Conservation (phyloP, 2,113 vertebrate genomes). For the Cyprinodon tularosa region DNA sequence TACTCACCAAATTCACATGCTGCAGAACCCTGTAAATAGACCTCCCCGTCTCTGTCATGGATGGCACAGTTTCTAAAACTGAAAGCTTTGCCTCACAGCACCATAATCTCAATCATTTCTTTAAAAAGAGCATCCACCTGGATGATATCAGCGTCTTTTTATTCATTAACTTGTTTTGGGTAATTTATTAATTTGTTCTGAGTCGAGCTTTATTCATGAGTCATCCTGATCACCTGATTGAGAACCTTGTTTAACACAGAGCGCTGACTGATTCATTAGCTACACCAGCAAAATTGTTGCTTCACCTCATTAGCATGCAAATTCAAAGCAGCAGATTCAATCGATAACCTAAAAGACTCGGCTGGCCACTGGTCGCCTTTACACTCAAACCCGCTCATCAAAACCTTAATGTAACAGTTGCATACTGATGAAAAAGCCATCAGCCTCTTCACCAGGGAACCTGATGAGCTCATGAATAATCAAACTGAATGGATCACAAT, state of each 20-base stretch:
- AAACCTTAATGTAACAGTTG: neutral
- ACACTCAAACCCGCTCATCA: neutral
- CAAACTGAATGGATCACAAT: neutral
- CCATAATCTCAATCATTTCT: neutral
- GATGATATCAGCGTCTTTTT: neutral
- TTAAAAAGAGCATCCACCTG: neutral
- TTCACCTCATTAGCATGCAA: conserved; percentile 3
- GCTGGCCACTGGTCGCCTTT: conserved; percentile 19
- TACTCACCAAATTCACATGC: conserved; percentile 48
- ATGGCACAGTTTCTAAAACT: conserved; percentile 5
- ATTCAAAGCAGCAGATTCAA: conserved; percentile 14
- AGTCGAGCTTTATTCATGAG: conserved; percentile 6
- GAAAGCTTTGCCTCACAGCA: conserved; percentile 6
- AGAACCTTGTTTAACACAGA: conserved; percentile 5
- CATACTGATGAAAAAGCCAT: conserved; percentile 33
- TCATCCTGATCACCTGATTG: conserved; percentile 6
- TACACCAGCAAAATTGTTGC: conserved; percentile 10
- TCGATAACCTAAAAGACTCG: neutral
- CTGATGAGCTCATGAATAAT: conserved; percentile 41
- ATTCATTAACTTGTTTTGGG: conserved; percentile 7
- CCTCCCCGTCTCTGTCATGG: conserved; percentile 15
- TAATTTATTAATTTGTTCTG: conserved; percentile 5
- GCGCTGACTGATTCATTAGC: conserved; percentile 12
- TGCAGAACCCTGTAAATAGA: conserved; percentile 49
- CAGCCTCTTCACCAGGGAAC: conserved; percentile 15